phyloP scores from a whole-genome alignment of 2,797 vertebrate genomes.

The Trematomus bernacchii region DNA sequence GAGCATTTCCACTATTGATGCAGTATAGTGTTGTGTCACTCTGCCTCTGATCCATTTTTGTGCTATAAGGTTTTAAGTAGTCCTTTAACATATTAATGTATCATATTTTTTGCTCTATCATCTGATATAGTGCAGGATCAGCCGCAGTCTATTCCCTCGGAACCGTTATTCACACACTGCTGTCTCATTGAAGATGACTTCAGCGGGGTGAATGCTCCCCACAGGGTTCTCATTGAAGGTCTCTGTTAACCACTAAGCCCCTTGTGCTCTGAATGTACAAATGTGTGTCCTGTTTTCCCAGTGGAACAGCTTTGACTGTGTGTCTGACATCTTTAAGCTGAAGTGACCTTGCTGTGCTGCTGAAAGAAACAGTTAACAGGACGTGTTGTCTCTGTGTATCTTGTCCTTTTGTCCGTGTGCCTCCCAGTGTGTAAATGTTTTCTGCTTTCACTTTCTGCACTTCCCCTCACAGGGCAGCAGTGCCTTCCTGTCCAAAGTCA shows the following conservation, averaged over 20 bases:
- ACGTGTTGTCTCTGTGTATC: slow-evolving; percentile 56
- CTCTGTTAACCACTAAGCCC: slow-evolving; percentile 37
- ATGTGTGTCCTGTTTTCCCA: slow-evolving; percentile 42
- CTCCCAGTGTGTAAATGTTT: slow-evolving; percentile 47
- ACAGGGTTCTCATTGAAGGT: slow-evolving; percentile 31
- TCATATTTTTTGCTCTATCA: slow-evolving; percentile 17
- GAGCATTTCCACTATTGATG: no score
- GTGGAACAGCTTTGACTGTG: slow-evolving; percentile 52
- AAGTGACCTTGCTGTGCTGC: slow-evolving; percentile 40
- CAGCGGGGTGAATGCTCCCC: slow-evolving; percentile 30
- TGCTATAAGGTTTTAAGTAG: neutral
- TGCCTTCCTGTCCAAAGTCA: slow-evolving; percentile 55
- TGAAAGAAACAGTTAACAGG: slow-evolving; percentile 55
- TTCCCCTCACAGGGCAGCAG: slow-evolving; percentile 48
- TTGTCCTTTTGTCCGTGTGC: slow-evolving; percentile 44
- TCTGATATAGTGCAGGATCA: slow-evolving; percentile 32
- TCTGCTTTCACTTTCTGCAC: slow-evolving; percentile 51
- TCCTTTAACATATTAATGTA: neutral
- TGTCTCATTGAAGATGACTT: slow-evolving; percentile 41
- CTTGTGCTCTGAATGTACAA: slow-evolving; percentile 54
- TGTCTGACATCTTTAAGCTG: slow-evolving; percentile 42
- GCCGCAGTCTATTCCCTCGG: slow-evolving; percentile 12
- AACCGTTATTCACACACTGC: slow-evolving; percentile 5
- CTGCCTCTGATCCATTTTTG: neutral
- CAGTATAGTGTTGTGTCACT: neutral